phyloP scores from a whole-genome alignment of 2,113 vertebrate species.

The Nicator chloris region DNA sequence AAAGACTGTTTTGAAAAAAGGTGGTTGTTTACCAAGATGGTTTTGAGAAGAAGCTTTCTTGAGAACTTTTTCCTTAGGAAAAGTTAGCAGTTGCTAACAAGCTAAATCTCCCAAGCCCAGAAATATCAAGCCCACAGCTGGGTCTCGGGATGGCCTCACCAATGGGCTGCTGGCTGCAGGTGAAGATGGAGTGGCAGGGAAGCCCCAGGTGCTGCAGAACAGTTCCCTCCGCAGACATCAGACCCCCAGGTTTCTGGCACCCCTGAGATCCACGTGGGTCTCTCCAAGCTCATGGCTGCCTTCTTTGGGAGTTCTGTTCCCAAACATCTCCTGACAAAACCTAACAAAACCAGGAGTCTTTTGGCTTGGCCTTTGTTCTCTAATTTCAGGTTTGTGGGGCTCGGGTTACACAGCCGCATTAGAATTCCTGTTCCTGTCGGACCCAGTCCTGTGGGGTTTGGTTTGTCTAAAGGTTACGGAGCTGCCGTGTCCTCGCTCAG shows the following conservation, averaged over 20 bases:
- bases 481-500: not conserved
- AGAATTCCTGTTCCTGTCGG: not conserved
- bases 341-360: not conserved
- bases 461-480: not conserved
- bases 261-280: not conserved
- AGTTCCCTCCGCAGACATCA: not conserved
- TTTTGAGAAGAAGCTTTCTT: too few species aligned
- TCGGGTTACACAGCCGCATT: not conserved
- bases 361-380: not conserved
- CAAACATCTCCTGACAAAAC: not conserved
- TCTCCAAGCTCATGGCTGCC: not conserved
- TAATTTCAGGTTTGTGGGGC: not conserved
- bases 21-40: too few species aligned
- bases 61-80: too few species aligned
- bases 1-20: too few species aligned
- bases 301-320: not conserved
- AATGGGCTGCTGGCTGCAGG: not conserved
- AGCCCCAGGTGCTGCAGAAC: not conserved
- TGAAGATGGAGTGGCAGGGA: fast-evolving
- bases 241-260: too few species aligned
- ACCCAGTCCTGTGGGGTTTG: not conserved
- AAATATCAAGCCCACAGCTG: too few species aligned
- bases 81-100: too few species aligned
- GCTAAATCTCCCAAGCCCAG: too few species aligned
- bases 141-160: fast-evolving